phyloP scores from a whole-genome alignment of 2,113 vertebrate species.

The Taxidea taxus region DNA sequence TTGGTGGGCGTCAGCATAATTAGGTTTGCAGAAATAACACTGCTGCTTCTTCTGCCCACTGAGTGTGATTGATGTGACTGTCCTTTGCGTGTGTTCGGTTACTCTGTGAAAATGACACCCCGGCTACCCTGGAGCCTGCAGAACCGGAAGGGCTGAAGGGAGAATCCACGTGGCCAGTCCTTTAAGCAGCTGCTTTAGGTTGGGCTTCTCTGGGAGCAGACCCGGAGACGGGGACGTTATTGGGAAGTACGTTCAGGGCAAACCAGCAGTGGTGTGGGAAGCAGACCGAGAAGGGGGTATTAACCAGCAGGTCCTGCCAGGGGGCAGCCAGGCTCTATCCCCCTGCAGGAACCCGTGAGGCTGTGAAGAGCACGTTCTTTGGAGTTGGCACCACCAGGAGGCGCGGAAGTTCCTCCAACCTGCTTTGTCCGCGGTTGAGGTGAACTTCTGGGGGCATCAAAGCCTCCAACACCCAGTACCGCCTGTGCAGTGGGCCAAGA shows the following conservation, averaged over 20 bases:
- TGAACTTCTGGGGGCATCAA: neutral
- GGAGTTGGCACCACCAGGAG: neutral
- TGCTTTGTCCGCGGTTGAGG: neutral
- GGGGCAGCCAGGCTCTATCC: neutral
- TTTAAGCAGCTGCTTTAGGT: neutral
- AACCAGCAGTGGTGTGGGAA: neutral
- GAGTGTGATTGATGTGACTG: neutral
- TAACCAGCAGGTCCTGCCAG: neutral
- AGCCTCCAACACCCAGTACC: neutral
- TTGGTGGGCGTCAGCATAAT: slow-evolving; percentile 26
- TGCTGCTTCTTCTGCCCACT: neutral
- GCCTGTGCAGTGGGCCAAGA: neutral
- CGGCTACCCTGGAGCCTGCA: neutral
- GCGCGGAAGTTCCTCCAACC: neutral
- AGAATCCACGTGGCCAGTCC: neutral
- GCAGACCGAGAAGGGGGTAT: neutral
- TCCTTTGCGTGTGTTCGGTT: slow-evolving; percentile 31
- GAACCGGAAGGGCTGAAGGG: neutral
- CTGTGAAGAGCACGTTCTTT: neutral
- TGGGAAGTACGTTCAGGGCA: neutral
- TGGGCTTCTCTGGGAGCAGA: neutral
- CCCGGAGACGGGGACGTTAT: neutral
- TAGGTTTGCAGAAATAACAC: slow-evolving; percentile 4
- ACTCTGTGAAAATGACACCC: slow-evolving; percentile 12
- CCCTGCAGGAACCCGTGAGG: neutral